Evolutionary conservation across 1,140 invertebrate species (phyloP), one percentile per base, ranked within the genome.

Genomic region (Plectrocnemia conspersa): DNA sequence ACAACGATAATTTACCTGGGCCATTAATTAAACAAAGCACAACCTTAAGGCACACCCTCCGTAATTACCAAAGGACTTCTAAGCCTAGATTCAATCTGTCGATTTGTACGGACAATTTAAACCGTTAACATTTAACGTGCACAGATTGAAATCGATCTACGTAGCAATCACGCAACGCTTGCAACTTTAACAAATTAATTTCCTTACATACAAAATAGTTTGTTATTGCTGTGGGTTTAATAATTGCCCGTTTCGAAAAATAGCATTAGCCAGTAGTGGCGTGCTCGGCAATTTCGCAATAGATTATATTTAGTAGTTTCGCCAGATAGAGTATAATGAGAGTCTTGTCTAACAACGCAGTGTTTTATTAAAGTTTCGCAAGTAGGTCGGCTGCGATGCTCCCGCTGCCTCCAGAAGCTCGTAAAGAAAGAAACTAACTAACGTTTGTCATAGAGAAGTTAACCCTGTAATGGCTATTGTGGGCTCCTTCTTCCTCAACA

Each of bases 241-340:
- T 42, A 42, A n/a, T 42, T 13, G 19, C 7, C 5, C 32, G 2
- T 21, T 24, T 24, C 13, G 23, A 6, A 27, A 45, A 45, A 25
- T 45, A 25, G 42, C 42, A 27, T 45, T 25, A 11, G 36, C 18
- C 13, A 15, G 19, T 6, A 4, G 42, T 25, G 24, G 29, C 42
- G 22, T 27, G 13, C 33, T 35, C 23, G 32, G 13, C 32, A 27
- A 48, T 48, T 48, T 35, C 6, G 25, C 23, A 48, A 48, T 48
- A 29, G 18, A 50, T 38, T 24, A 50, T 50, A 50, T 50, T 50
- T 50, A 50, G 24, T 24, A 35, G 47, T 38, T 38, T 25, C 33
- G n/a, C 15, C 35, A 16, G 15, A 16, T 16, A 7, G 6, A 16
- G 35, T 38, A 38, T 38, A 38, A 38, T 38, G 35, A 38, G 35